Evolutionary conservation across 2,797 vertebrate genomes (phyloP).

Genomic region (Amphiprion clarkii): DNA sequence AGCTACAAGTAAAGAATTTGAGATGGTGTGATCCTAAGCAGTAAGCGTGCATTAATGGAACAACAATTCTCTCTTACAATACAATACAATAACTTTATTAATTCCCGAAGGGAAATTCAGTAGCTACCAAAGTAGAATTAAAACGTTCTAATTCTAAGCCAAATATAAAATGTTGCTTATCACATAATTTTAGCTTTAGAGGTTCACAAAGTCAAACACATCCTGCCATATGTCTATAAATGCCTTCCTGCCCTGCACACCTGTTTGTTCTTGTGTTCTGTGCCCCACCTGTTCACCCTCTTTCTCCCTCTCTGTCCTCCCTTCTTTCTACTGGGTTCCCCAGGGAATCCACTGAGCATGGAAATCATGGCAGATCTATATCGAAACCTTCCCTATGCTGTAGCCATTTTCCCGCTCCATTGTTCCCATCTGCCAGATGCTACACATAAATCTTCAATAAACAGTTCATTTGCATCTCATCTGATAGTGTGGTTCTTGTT

Average conservation of each 20-base stretch:
- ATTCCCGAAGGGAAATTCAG: too few relatives aligned
- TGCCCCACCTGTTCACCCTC: too few relatives aligned
- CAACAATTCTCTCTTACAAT: neutral
- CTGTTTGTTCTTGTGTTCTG: neutral
- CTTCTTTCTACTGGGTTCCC: neutral
- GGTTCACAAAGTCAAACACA: neutral
- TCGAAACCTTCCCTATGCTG: neutral
- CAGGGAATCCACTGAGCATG: neutral
- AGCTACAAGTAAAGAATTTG: too few relatives aligned
- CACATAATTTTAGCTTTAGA: too few relatives aligned
- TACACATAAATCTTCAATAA: neutral
- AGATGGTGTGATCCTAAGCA: too few relatives aligned
- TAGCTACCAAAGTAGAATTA: too few relatives aligned
- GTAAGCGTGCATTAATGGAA: neutral
- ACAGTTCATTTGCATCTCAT: slow-evolving; percentile 10
- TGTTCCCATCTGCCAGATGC: slow-evolving; percentile 1
- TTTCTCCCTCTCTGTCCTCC: neutral
- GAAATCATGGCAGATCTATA: neutral
- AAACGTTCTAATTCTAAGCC: too few relatives aligned
- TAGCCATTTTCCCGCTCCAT: neutral
- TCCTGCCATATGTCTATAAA: neutral
- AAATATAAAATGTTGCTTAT: neutral
- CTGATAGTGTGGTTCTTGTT: neutral
- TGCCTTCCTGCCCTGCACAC: neutral
- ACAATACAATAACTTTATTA: too few relatives aligned